Conservation (phyloP, 2,888 invertebrate species). For the Hipparchia sbordonii region DNA sequence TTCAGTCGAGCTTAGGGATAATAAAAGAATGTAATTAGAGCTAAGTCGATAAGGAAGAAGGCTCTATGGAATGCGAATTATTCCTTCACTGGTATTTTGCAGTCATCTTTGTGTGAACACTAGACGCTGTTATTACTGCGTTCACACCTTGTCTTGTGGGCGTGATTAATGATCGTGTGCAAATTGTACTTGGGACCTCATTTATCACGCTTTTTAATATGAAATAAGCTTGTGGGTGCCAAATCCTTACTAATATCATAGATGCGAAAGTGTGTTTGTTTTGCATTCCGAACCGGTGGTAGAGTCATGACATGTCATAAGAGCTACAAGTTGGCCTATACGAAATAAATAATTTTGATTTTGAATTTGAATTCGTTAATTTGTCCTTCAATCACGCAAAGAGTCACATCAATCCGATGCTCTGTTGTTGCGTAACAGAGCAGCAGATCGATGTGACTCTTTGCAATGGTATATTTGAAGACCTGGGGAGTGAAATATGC, state of each 20-base stretch:
- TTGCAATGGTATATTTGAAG: no score
- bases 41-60: conserved; percentile 6
- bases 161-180: conserved; percentile 26
- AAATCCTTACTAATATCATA: background rate
- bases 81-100: conserved; percentile 15
- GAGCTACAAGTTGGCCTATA: no score
- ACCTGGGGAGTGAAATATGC: no score
- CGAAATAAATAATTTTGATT: no score
- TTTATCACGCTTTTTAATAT: background rate
- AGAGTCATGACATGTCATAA: no score
- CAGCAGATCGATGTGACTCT: no score
- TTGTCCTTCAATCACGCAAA: no score
- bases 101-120: conserved; percentile 18
- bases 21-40: background rate
- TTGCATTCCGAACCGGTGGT: no score
- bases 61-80: conserved; percentile 14
- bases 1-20: background rate
- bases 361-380: no score
- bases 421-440: no score
- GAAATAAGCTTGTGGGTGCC: background rate
- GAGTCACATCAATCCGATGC: no score
- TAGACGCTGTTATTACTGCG: conserved; percentile 21
- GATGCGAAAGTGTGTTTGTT: no score
- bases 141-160: conserved; percentile 28
- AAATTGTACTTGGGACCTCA: background rate